Evolutionary conservation across 2,797 vertebrate genomes (phyloP), one percentile per base, ranked within the genome.

Genomic region (Eurystomus glaucurus): DNA sequence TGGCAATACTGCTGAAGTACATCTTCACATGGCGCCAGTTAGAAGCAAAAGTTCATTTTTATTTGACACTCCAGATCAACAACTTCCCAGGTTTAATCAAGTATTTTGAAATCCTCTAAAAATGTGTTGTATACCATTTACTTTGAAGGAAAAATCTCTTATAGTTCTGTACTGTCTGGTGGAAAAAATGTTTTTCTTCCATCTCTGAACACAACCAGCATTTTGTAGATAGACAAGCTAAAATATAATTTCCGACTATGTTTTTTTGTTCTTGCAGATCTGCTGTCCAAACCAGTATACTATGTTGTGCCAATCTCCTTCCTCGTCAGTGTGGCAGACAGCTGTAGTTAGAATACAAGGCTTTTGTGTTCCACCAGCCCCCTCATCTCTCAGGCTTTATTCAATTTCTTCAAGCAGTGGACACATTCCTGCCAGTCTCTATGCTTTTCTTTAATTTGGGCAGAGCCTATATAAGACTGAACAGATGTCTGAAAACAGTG

Each of bases 401-500:
- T 91, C 65, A 39, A 50, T 62, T 97, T 93, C 93, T 88, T 97
- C 82, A 91, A 94, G 74, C 82, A 95, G 86, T 71, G 54, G 83
- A 88, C 82, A 83, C 6, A 4, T 83, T 92, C 45, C 75, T 95
- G 61, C 46, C 66, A 85, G 76, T 74, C 54, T 79, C 62, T 55
- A 57, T 61, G 55, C 55, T 90, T 88, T 68, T 76, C 43, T 93
- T 96, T 85, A 74, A 84, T 94, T 78, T 91, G 65, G 43, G 51
- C 68, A 88, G 39, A 85, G 69, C 23, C 71, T 85, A 21, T 41
- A 15, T 55, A 75, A 48, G 80, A 78, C n/a, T 45, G 81, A 94
- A 96, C 84, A 90, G 76, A 94, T 95, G 95, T 93, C 97, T 95
- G 93, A 93, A 77, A 87, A 23, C 65, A 83, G 25, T 26, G 65